These are phyloP conservation scores for Leptinotarsa juncta DNA, from an alignment of 2,888 invertebrate genomes.

Conservation along the genomic window DNA sequence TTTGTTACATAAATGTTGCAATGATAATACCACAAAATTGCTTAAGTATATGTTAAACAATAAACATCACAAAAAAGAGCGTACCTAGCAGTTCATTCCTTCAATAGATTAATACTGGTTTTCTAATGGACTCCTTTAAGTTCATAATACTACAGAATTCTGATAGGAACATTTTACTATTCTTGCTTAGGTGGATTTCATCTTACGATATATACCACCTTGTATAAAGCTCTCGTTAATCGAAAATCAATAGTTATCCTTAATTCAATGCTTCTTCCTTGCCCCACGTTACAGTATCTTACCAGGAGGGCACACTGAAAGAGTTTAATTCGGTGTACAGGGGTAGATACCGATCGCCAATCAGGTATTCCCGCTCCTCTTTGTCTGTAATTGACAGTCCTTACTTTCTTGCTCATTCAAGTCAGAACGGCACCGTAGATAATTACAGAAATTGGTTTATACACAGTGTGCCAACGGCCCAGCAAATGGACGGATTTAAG, in stretches of 20 bases:
- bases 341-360: slow-evolving; percentile 59
- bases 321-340: slow-evolving; percentile 49
- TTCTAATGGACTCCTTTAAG: too few relatives aligned
- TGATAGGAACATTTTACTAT: neutral
- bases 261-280: slow-evolving; percentile 27
- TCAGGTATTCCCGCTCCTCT: slow-evolving; percentile 51
- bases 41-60: too few relatives aligned
- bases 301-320: slow-evolving; percentile 31
- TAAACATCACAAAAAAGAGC: too few relatives aligned
- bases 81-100: too few relatives aligned
- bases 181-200: neutral
- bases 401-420: slow-evolving; percentile 21
- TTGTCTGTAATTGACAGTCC: slow-evolving; percentile 16
- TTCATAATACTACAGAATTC: neutral
- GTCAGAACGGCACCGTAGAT: slow-evolving; percentile 11
- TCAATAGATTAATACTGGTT: too few relatives aligned
- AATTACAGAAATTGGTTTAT: slow-evolving; percentile 5
- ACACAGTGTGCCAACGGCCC: neutral
- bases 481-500: too few relatives aligned
- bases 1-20: too few relatives aligned
- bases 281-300: slow-evolving; percentile 24
- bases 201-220: neutral
- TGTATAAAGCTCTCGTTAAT: slow-evolving; percentile 29
- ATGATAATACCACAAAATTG: too few relatives aligned
- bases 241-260: slow-evolving; percentile 35